Base-by-base conservation (phyloP, 2,113 vertebrate genomes). In the Hippocampus barbouri region DNA sequence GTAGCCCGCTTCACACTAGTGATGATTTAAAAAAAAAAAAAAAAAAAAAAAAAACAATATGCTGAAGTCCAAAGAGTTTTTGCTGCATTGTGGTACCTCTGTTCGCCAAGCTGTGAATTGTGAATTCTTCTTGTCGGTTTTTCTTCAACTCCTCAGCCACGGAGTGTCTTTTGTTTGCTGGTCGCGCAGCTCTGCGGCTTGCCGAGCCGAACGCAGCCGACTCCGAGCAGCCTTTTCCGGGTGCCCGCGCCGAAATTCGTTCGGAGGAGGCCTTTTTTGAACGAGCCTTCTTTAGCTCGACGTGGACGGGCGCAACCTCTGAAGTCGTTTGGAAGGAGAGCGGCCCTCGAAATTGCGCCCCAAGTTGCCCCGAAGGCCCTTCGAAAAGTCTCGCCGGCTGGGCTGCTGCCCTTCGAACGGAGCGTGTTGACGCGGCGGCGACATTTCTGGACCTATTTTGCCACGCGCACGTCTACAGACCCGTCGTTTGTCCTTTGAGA, bases 11-110 rank as follows among this genome's bases (percentile, higher is more conserved):
- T 61, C 59, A 34, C 59, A 16, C 27, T 3, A 34, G 53, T 72
- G 60, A 41, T 27, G 15, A 54, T 81, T 45, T 3, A 45, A 45
- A 45, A 43, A 43, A 14, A 45, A 45, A 45, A 45, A 45, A 45
- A 43, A 43, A 14, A 45, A 45, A 45, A 45, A 81, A 89, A 85
- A 81, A 84, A 80, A 85, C 84, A 89, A 82, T 93, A 56, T 11
- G 95, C 95, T 96, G 87, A 96, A 93, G 92, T 94, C 95, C 95
- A 98, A 97, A 97, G 95, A 96, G 8, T 51, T 93, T 92, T 86
- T 95, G 94, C 93, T 95, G 94, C 93, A 94, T 95, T 94, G 90
- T 93, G 92, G 90, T 72, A 12, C 25, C 23, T 59, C 20, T 21
- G 20, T 1, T 53, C 45, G 5, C 12, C 12, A 47, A 47, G 12